phyloP scores from a whole-genome alignment of 1,140 invertebrate species.

The Megalonaias nervosa region DNA sequence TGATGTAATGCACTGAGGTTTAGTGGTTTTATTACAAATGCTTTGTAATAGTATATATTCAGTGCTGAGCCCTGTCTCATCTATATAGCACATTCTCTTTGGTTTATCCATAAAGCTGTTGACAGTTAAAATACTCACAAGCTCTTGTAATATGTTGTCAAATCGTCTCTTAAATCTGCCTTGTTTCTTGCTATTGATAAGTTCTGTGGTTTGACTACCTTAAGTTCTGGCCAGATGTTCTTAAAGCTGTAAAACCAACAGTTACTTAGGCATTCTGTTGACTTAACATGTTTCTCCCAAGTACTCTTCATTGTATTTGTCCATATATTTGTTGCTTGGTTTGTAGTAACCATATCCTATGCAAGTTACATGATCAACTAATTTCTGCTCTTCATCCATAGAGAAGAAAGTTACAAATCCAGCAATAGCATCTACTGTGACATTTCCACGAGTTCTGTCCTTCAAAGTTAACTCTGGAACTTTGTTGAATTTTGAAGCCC shows the following conservation, averaged over 20 bases:
- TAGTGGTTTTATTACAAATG: not conserved
- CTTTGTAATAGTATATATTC: not conserved
- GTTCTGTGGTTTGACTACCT: not conserved
- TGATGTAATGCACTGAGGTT: conserved; percentile 1
- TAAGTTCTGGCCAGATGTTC: not conserved
- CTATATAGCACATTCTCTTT: not conserved
- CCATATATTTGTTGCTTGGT: not conserved
- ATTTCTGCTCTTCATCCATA: conserved; percentile 12
- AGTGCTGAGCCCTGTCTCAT: conserved; percentile 6
- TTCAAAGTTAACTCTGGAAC: conserved; percentile 26
- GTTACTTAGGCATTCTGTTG: not conserved
- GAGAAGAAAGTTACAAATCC: conserved; percentile 6
- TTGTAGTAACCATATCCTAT: conserved; percentile 32
- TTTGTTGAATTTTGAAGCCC: conserved; percentile 8
- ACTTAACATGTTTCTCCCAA: conserved; percentile 6
- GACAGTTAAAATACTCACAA: too few species aligned
- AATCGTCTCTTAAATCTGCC: too few species aligned
- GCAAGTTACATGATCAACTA: conserved; percentile 8
- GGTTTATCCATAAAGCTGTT: too few species aligned
- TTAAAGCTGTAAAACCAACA: conserved; percentile 15
- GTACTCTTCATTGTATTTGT: not conserved
- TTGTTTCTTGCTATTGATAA: not conserved
- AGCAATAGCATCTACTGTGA: conserved; percentile 13
- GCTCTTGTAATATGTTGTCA: too few species aligned
- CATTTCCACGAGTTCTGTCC: conserved; percentile 27